These are phyloP conservation scores for Panurus biarmicus DNA, from an alignment of 2,113 vertebrate genomes.

Conservation along the genomic window DNA sequence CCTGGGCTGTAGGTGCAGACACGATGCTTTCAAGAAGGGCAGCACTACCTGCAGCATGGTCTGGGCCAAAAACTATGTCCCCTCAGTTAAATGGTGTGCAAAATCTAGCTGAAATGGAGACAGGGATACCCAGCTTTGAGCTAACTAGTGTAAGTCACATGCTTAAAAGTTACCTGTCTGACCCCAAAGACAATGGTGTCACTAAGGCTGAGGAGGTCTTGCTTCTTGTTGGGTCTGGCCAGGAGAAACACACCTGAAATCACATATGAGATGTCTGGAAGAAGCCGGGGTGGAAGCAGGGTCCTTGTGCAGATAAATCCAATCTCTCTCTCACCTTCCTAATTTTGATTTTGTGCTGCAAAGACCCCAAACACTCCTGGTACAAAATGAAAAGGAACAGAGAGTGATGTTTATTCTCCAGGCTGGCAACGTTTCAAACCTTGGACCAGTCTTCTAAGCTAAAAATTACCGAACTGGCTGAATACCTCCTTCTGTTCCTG, in stretches of 20 bases:
- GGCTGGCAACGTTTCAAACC: background rate
- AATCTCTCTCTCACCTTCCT: background rate
- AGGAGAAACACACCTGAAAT: background rate
- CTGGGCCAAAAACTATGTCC: background rate
- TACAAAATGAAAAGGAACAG: background rate
- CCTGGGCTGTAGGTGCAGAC: background rate
- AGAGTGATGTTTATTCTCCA: background rate
- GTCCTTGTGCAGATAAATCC: background rate
- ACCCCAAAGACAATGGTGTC: background rate
- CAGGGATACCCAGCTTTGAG: background rate
- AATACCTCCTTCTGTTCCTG: background rate
- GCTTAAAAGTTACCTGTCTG: background rate
- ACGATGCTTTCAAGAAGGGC: background rate
- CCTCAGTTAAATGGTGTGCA: background rate
- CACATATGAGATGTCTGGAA: background rate
- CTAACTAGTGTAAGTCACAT: background rate
- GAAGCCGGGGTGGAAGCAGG: background rate
- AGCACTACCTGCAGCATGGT: background rate
- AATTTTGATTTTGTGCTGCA: background rate
- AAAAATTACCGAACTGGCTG: background rate
- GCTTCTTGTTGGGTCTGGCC: background rate
- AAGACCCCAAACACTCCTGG: background rate
- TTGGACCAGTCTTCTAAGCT: background rate
- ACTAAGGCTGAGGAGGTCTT: background rate
- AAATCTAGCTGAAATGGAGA: background rate